These are phyloP conservation scores for Amphipoea oculea DNA, from an alignment of 2,888 invertebrate species.

Conservation along the genomic window DNA sequence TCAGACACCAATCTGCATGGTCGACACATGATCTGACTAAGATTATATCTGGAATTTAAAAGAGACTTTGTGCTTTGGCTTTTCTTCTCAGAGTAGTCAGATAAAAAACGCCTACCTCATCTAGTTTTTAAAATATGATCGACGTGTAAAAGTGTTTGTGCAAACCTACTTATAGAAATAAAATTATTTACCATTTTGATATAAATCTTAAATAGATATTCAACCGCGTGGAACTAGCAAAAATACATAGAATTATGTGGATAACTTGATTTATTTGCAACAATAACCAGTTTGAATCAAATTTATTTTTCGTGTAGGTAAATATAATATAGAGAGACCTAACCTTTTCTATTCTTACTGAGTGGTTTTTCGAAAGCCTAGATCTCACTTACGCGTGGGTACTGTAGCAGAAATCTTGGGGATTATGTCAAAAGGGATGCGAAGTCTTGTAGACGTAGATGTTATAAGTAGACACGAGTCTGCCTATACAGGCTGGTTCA, in stretches of 20 bases:
- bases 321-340: not conserved
- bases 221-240: not conserved
- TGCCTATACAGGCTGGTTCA: not conserved
- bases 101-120: too few relatives aligned
- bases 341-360: not conserved
- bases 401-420: not conserved
- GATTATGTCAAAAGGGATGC: conserved; percentile 13
- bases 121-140: too few relatives aligned
- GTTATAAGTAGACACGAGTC: not conserved
- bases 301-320: not conserved
- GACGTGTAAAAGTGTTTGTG: too few relatives aligned
- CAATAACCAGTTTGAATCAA: not conserved
- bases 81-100: too few relatives aligned
- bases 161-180: too few relatives aligned
- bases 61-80: too few relatives aligned
- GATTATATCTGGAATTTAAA: too few relatives aligned
- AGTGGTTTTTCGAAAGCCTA: not conserved
- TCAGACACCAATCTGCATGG: too few relatives aligned
- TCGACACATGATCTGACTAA: too few relatives aligned
- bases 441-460: not conserved
- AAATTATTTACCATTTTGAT: not conserved
- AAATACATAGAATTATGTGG: not conserved
- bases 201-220: not conserved
- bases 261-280: not conserved
- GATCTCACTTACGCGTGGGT: not conserved